Percentiles rank a stretch among this genome's conserved stretches.
Conservation (phyloP, 2,888 invertebrate genomes). For the Dichetophora obliterata region DNA sequence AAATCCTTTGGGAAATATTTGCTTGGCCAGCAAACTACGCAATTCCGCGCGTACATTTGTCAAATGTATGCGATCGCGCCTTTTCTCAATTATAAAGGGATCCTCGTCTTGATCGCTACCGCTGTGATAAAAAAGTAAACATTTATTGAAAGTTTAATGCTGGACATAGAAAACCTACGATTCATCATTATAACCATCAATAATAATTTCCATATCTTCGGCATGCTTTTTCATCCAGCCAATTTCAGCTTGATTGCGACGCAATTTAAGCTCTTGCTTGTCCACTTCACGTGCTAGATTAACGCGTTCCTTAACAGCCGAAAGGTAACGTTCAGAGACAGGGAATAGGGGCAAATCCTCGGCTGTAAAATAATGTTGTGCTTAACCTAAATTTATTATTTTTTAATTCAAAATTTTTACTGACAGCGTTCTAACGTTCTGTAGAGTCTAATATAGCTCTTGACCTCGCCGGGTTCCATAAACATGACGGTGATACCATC, state of each 20-base stretch:
- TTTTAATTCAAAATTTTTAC: slow-evolving; percentile 49
- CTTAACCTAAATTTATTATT: not conserved
- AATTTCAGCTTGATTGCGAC: slow-evolving; percentile 76
- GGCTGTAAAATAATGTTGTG: slow-evolving; percentile 70
- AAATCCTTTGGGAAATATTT: slow-evolving; percentile 78
- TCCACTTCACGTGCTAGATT: slow-evolving; percentile 85
- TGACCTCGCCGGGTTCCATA: slow-evolving; percentile 89
- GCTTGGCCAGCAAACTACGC: slow-evolving; percentile 70
- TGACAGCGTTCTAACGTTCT: slow-evolving; percentile 87
- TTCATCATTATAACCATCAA: slow-evolving; percentile 79
- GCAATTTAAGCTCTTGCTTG: slow-evolving; percentile 77
- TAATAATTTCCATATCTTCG: slow-evolving; percentile 90
- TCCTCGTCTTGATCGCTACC: slow-evolving; percentile 66
- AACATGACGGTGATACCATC: slow-evolving; percentile 93
- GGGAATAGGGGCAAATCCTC: slow-evolving; percentile 89
- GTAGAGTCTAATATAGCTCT: slow-evolving; percentile 84
- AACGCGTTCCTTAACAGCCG: slow-evolving; percentile 80
- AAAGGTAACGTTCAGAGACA: slow-evolving; percentile 74
- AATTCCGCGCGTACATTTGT: slow-evolving; percentile 57
- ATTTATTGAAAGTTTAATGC: not conserved
- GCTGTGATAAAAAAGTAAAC: slow-evolving; percentile 43
- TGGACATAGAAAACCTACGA: slow-evolving; percentile 55
- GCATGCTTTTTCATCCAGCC: slow-evolving; percentile 91
- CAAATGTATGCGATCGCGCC: slow-evolving; percentile 64
- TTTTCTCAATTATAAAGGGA: slow-evolving; percentile 62